Conservation (phyloP, 2,113 vertebrate genomes). For the Hippopotamus amphibius region DNA sequence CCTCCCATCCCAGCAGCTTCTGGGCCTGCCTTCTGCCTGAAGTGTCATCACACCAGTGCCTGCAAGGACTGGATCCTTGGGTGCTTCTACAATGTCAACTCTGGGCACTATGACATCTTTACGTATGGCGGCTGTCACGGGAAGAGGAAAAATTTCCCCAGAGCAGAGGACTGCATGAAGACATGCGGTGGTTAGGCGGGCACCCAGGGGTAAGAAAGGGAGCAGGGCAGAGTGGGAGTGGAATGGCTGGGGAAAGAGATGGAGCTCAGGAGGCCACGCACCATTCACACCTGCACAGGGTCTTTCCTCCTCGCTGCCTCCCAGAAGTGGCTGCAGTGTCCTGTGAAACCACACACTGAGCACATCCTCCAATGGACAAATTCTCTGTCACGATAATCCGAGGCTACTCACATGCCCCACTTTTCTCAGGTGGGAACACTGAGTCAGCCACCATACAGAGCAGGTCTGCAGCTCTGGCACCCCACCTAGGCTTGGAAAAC, state of each 20-base stretch:
- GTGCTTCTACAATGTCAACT: background rate
- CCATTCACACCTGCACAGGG: background rate
- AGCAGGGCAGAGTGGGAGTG: background rate
- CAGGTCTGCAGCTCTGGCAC: background rate
- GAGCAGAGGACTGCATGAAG: accelerated
- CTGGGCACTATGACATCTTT: background rate
- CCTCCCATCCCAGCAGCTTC: background rate
- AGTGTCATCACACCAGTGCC: too few species aligned
- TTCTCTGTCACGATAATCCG: background rate
- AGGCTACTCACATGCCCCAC: background rate
- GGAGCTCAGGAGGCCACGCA: background rate
- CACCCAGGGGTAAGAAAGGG: background rate
- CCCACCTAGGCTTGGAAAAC: background rate
- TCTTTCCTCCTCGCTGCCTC: too few species aligned
- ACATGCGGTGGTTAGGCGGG: background rate
- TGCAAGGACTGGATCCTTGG: too few species aligned
- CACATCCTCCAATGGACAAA: background rate
- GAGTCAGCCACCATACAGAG: background rate
- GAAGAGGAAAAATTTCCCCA: background rate
- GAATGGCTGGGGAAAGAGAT: background rate
- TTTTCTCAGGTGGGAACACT: background rate
- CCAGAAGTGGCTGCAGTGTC: background rate
- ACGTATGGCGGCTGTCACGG: accelerated
- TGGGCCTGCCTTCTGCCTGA: background rate
- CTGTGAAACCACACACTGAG: background rate